Conservation (phyloP, 1,140 invertebrate genomes). For the Penaeus chinensis region DNA sequence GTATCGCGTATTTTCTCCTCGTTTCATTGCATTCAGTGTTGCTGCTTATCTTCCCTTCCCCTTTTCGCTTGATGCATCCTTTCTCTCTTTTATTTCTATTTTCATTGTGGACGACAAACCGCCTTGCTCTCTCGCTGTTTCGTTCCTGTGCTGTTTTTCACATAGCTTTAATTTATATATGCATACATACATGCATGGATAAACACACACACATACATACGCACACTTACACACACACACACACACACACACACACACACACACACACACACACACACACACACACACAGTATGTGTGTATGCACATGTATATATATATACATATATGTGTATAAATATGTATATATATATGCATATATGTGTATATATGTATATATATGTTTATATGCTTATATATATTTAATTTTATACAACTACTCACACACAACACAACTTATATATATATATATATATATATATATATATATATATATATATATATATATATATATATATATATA, state of each 20-base stretch:
- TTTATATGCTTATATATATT: neutral
- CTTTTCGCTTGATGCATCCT: too few species aligned
- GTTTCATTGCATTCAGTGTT: too few species aligned
- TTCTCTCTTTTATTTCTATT: too few species aligned
- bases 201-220: neutral
- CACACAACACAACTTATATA: conserved; percentile 7
- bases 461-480: conserved; percentile 3
- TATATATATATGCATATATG: neutral
- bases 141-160: too few species aligned
- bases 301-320: neutral
- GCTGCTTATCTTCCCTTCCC: too few species aligned
- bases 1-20: too few species aligned
- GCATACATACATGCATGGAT: conserved; percentile 1
- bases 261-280: neutral
- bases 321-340: neutral
- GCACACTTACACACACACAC: neutral
- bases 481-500: conserved; percentile 1
- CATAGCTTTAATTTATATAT: too few species aligned
- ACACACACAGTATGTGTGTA: neutral
- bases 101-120: too few species aligned
- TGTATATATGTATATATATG: conserved; percentile 12
- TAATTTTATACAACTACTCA: neutral
- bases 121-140: too few species aligned
- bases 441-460: conserved; percentile 9
- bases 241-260: neutral